Conservation (phyloP, 64 coral and sea anemone genomes). For the Dendronephthya gigantea region DNA sequence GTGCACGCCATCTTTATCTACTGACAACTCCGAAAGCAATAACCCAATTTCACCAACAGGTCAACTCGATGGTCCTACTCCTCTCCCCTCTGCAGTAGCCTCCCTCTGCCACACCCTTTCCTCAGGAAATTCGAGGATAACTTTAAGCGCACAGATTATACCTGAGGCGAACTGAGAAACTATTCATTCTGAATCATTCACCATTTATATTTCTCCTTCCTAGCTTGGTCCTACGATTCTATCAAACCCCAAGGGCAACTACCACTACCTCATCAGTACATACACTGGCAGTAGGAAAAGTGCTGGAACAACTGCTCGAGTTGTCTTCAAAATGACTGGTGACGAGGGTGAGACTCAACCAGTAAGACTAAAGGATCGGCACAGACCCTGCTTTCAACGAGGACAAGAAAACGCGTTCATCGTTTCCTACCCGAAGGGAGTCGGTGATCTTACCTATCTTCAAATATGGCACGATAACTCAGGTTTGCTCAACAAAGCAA, state of each 20-base stretch:
- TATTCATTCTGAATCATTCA: too few species aligned
- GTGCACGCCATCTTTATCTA: too few species aligned
- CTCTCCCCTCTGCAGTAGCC: too few species aligned
- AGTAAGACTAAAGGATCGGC: slow-evolving; percentile 39
- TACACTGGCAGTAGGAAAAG: slow-evolving; percentile 64
- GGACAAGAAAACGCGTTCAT: slow-evolving; percentile 75
- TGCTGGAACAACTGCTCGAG: slow-evolving; percentile 73
- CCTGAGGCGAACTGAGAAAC: too few species aligned
- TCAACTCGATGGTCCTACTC: too few species aligned
- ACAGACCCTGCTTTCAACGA: slow-evolving; percentile 64
- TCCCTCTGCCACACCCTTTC: too few species aligned
- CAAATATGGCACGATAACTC: slow-evolving; percentile 84
- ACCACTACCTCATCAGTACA: slow-evolving; percentile 55
- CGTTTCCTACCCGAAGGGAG: slow-evolving; percentile 28
- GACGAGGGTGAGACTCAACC: slow-evolving; percentile 60
- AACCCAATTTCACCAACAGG: too few species aligned
- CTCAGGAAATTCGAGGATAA: too few species aligned
- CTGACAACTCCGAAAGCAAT: too few species aligned
- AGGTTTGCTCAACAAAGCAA: too few species aligned
- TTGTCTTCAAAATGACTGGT: slow-evolving; percentile 60
- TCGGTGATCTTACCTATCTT: slow-evolving; percentile 55
- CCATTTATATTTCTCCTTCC: background rate
- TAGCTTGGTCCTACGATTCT: background rate
- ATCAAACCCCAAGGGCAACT: background rate
- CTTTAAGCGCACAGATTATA: too few species aligned